phyloP scores from a whole-genome alignment of 1,140 invertebrate genomes.

The Ceratina calcarata region DNA sequence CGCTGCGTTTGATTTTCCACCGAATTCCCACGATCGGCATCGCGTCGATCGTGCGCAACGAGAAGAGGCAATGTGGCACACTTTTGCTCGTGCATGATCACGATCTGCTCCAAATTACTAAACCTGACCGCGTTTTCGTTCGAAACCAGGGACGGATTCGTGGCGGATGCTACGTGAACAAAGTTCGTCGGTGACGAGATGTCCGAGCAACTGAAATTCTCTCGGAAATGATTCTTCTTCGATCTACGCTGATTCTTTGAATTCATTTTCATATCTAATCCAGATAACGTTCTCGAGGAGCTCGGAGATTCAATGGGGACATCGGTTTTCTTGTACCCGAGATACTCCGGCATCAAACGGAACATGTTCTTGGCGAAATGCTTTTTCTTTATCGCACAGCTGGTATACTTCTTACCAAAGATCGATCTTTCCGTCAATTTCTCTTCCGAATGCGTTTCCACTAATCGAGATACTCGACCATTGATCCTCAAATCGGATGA shows the following conservation, averaged over 20 bases:
- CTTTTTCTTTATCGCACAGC: conserved; percentile 55
- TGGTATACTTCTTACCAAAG: neutral
- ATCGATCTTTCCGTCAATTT: neutral
- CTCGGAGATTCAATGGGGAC: conserved; percentile 50
- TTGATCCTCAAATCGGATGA: neutral
- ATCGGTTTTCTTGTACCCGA: conserved; percentile 49
- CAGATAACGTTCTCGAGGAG: conserved; percentile 41
- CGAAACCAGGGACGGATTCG: conserved; percentile 59
- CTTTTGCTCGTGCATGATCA: conserved; percentile 72
- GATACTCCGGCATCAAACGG: conserved; percentile 66
- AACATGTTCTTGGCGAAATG: conserved; percentile 69
- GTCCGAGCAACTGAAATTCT: conserved; percentile 61
- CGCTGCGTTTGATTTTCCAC: too few species aligned
- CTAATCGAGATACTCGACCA: neutral
- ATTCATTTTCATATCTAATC: conserved; percentile 8
- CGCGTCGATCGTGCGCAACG: conserved; percentile 22
- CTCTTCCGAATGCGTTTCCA: neutral
- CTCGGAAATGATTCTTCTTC: conserved; percentile 53
- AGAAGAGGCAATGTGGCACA: conserved; percentile 64
- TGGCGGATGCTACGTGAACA: conserved; percentile 74
- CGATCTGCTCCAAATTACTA: conserved; percentile 43
- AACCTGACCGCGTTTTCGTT: conserved; percentile 28
- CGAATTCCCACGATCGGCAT: neutral
- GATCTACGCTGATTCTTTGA: conserved; percentile 11
- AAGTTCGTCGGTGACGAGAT: conserved; percentile 75